Conservation (phyloP, 1,140 invertebrate species). For the Ceratina calcarata region DNA sequence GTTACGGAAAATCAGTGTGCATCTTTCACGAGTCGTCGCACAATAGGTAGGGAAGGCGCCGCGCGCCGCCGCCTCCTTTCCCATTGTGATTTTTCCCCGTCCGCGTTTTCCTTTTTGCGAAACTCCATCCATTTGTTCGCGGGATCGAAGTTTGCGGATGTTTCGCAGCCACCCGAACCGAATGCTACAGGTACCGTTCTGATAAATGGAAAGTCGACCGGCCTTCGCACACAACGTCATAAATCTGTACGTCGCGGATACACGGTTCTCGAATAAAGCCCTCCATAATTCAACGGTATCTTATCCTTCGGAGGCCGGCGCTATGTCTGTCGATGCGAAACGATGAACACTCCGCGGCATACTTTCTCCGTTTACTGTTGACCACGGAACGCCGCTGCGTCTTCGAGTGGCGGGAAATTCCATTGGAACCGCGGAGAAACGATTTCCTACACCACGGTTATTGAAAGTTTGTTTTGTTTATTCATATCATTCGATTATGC, state of each 20-base stretch:
- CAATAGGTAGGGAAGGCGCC: conserved; percentile 56
- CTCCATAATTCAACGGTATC: conserved; percentile 49
- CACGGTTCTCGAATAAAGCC: conserved; percentile 57
- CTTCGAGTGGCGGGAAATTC: not conserved
- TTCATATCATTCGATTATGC: too few species aligned
- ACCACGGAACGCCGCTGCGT: not conserved
- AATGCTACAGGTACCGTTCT: conserved; percentile 62
- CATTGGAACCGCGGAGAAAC: not conserved
- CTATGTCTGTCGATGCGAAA: conserved; percentile 49
- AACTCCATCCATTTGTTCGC: conserved; percentile 64
- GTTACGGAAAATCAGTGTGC: conserved; percentile 67
- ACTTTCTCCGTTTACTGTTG: conserved; percentile 14
- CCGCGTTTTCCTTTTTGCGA: conserved; percentile 55
- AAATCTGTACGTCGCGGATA: conserved; percentile 55
- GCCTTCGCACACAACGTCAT: conserved; percentile 41
- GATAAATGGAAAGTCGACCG: conserved; percentile 63
- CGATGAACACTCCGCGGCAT: conserved; percentile 26
- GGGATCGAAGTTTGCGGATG: conserved; percentile 65
- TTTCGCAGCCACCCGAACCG: conserved; percentile 49
- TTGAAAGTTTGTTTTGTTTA: too few species aligned
- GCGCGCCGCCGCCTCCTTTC: conserved; percentile 14
- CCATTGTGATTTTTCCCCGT: conserved; percentile 65
- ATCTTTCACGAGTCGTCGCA: conserved; percentile 65
- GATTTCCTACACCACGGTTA: not conserved
- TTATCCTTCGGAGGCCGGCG: conserved; percentile 29